Evolutionary conservation across 2,888 invertebrate genomes (phyloP).

Genomic region (Steinernema hermaphroditum): DNA sequence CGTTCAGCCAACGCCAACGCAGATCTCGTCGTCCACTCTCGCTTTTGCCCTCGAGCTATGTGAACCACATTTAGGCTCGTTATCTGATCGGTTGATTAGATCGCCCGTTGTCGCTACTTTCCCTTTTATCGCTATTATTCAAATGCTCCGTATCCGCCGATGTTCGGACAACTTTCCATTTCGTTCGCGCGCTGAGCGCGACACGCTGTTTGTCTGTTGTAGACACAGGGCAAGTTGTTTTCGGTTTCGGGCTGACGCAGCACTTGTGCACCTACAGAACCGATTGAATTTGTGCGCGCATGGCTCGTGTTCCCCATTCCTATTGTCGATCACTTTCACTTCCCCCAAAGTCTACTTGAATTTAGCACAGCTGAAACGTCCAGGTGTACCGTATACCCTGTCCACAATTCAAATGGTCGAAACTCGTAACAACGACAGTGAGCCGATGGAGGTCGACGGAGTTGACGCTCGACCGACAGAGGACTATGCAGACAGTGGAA

Average conservation of each 20-base stretch:
- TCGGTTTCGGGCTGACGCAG: constrained; percentile 19
- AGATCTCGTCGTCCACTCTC: constrained; percentile 20
- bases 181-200: background rate
- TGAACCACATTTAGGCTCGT: constrained; percentile 21
- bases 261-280: background rate
- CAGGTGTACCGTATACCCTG: constrained; percentile 7
- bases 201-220: background rate
- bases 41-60: constrained; percentile 16
- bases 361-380: background rate
- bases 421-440: background rate
- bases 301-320: background rate
- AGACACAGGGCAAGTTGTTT: constrained; percentile 11
- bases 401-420: background rate
- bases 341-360: background rate
- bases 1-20: background rate
- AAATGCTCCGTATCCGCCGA: constrained; percentile 20
- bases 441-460: constrained; percentile 11
- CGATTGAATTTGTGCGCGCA: background rate
- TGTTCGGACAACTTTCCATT: constrained; percentile 8
- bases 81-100: constrained; percentile 25
- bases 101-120: constrained; percentile 23
- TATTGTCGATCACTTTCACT: background rate
- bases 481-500: background rate
- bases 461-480: background rate
- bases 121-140: constrained; percentile 21